These are phyloP conservation scores for Noctilio leporinus DNA, from an alignment of 2,113 vertebrate species.

Conservation along the genomic window DNA sequence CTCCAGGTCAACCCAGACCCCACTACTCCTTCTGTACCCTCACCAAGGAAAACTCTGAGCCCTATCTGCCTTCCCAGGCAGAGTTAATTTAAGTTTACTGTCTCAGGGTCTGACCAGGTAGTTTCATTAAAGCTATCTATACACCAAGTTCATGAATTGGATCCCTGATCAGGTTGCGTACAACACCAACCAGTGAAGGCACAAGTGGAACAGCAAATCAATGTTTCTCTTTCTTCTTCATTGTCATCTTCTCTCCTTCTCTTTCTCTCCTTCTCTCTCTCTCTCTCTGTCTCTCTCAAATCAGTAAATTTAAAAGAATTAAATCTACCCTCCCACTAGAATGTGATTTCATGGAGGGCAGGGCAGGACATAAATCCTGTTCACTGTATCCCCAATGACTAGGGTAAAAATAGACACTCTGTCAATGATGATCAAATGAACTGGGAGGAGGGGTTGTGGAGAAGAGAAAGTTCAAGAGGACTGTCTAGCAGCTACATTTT, in stretches of 20 bases:
- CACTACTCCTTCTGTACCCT: not conserved
- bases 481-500: not conserved
- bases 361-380: not conserved
- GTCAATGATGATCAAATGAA: not conserved
- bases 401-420: not conserved
- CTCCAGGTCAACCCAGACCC: not conserved
- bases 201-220: too few species aligned
- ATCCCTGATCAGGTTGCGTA: too few species aligned
- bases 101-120: too few species aligned
- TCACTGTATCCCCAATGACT: not conserved
- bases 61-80: not conserved
- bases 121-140: too few species aligned
- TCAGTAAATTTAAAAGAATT: too few species aligned
- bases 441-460: not conserved
- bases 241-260: too few species aligned
- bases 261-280: too few species aligned
- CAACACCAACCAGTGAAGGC: too few species aligned
- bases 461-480: slow-evolving; percentile 1
- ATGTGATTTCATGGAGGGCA: not conserved
- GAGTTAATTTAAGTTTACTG: not conserved
- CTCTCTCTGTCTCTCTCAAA: too few species aligned
- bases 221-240: too few species aligned
- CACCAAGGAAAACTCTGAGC: not conserved
- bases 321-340: not conserved
- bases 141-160: too few species aligned